Evolutionary conservation across 2,888 invertebrate species (phyloP), one percentile per base, ranked within the genome.

Genomic region (Leptinotarsa tumamoca): DNA sequence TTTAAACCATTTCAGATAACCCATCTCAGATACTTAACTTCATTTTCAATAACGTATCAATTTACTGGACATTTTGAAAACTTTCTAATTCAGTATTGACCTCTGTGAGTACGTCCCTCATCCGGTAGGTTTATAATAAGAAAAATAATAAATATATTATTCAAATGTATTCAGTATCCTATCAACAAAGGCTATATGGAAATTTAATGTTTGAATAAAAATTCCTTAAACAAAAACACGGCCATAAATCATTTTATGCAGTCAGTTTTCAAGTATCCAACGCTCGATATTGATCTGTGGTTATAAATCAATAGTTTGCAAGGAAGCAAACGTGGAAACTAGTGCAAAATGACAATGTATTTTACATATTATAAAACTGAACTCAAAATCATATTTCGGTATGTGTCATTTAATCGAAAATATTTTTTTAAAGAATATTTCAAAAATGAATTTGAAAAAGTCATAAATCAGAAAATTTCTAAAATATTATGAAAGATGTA

Each of bases 101-200:
- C 58, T 58, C 17, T 58, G 54, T 23, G 17, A 33, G 17, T 27
- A 63, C 33, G 63, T 63, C 63, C 15, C n/a, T 63, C 43, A n/a
- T 17, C 27, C 43, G 5, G 43, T 33, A 33, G n/a, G n/a, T 63
- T 27, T 63, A 63, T 43, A 33, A 63, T 33, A 61, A 61, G 18
- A 63, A 33, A 63, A 43, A 43, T 63, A n/a, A 63, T 63, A 33
- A 21, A 63, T 43, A 43, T 33, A 43, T 63, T 43, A 63, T 63
- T 63, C 63, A 33, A 63, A 63, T 63, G n/a, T 63, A 33, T 63
- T 33, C 63, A 63, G n/a, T 63, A 63, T 17, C 43, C 63, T 63
- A 17, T 63, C 63, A 33, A 63, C 43, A 63, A 63, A 63, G 63
- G 63, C 43, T 43, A 63, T 33, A 63, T 63, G 63, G 27, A 33